Base-by-base conservation (phyloP, 2,113 vertebrate genomes). In the Cairina moschata region DNA sequence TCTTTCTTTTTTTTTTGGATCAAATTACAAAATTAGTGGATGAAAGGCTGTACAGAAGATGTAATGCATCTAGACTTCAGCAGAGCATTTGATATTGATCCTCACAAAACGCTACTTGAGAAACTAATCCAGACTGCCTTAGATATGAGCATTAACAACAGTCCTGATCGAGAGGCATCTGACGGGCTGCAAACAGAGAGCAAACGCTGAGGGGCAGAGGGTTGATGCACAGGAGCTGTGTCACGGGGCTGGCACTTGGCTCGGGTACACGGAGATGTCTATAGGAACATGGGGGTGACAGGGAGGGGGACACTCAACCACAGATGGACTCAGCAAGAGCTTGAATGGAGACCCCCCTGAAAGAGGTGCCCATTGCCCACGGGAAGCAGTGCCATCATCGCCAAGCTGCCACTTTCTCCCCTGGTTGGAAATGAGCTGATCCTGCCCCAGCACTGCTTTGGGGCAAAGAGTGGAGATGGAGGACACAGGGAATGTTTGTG, bases 51-150 rank as follows among this genome's bases (percentile, higher is more conserved):
- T 83, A 20, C 31, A 82, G 92, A 86, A 92, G 82, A 84, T 76
- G 26, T 56, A 77, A 83, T 36, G 60, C 26, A 65, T 87, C 55
- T 55, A 69, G 77, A 71, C 65, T 84, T 91, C 84, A 78, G 69
- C 77, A 60, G 63, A 91, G 81, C 48, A 26, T 90, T 96, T 94
- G 90, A 76, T 92, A 93, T 83, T 88, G 96, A 96, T 95, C 76
- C 82, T 94, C 3, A 3, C 67, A 94, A 96, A 96, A 93, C 6
- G 59, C 81, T 94, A 1, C 92, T 95, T 94, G 83, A 91, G 95
- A 73, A 95, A 82, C 86, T 95, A 93, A 94, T 95, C 95, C 3
- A 0, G 71, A 20, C 73, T 86, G 89, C 60, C 48, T 95, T 72
- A 84, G 94, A 58, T 72, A 46, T 9, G 65, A 90, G 73, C 78